phyloP scores from a whole-genome alignment of 1,140 invertebrate species.

The Cepaea nemoralis region DNA sequence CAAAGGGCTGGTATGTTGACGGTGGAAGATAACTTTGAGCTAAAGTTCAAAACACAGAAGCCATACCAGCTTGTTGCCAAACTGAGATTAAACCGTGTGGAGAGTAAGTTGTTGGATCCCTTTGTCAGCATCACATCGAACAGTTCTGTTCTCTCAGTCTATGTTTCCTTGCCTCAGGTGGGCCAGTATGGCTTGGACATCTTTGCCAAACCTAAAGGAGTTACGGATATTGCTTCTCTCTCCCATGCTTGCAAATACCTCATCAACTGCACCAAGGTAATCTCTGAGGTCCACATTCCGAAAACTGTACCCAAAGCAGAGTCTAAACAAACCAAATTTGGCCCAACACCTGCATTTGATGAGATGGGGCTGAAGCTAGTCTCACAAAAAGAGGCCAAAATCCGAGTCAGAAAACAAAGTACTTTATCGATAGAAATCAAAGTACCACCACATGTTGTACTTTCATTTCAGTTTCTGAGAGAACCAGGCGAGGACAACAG shows the following conservation, averaged over 20 bases:
- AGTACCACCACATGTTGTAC: constrained; percentile 54
- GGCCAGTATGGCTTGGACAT: constrained; percentile 97
- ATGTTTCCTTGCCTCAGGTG: constrained; percentile 89
- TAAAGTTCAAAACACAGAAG: constrained; percentile 94
- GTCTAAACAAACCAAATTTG: constrained; percentile 50
- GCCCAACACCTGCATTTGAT: constrained; percentile 61
- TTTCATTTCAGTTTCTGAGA: constrained; percentile 65
- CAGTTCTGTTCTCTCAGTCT: constrained; percentile 87
- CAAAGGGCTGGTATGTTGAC: constrained; percentile 66
- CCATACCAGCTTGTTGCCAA: constrained; percentile 98
- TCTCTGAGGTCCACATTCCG: constrained; percentile 61
- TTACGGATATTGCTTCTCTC: constrained; percentile 87
- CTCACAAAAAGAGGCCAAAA: constrained; percentile 67
- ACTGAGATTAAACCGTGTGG: constrained; percentile 94
- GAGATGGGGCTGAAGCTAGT: constrained; percentile 61
- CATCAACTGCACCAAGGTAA: constrained; percentile 79
- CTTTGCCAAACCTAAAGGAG: constrained; percentile 87
- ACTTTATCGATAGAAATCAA: constrained; percentile 58
- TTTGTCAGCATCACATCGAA: constrained; percentile 74
- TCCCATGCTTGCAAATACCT: constrained; percentile 99
- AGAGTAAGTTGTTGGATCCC: constrained; percentile 77
- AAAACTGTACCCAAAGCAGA: constrained; percentile 45
- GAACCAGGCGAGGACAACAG: constrained; percentile 69
- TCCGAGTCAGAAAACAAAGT: constrained; percentile 55
- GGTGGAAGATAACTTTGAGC: constrained; percentile 81